A percentile compares a stretch with the other conserved stretches of the same genome.
These are phyloP conservation scores for Cynopterus brachyotis DNA, from an alignment of 2,113 vertebrate species.

Conservation along the genomic window DNA sequence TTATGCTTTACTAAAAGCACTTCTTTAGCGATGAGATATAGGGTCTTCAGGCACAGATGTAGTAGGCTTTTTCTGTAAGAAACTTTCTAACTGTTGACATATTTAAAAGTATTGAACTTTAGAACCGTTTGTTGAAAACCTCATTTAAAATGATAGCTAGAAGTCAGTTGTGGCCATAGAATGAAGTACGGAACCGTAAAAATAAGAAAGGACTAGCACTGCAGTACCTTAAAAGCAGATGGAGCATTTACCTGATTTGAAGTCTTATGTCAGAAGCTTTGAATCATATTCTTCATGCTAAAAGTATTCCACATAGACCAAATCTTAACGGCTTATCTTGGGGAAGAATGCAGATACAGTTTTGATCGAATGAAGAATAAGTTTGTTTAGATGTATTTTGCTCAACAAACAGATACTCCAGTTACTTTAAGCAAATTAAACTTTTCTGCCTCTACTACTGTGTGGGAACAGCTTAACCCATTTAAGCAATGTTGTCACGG, in stretches of 20 bases:
- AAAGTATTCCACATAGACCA: neutral
- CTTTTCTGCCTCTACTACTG: neutral
- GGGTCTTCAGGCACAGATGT: neutral
- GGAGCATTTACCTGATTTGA: neutral
- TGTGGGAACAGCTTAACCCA: neutral
- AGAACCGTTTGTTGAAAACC: neutral
- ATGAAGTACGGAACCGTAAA: neutral
- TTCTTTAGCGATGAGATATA: neutral
- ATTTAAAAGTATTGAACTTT: neutral
- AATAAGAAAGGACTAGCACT: neutral
- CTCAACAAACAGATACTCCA: neutral
- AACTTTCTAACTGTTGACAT: neutral
- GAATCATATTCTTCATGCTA: neutral
- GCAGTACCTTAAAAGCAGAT: constrained; percentile 10
- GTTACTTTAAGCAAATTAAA: neutral
- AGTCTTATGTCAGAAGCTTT: neutral
- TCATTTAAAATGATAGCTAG: neutral
- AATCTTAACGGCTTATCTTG: neutral
- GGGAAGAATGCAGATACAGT: neutral
- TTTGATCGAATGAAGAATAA: neutral
- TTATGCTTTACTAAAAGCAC: neutral
- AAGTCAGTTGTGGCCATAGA: neutral
- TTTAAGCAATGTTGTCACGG: neutral
- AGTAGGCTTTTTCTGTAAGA: neutral
- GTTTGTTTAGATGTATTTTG: constrained; percentile 7